A percentile compares a stretch with the other conserved stretches of the same genome.
Conservation (phyloP, 2,797 vertebrate genomes). For the Peromyscus aztecus region DNA sequence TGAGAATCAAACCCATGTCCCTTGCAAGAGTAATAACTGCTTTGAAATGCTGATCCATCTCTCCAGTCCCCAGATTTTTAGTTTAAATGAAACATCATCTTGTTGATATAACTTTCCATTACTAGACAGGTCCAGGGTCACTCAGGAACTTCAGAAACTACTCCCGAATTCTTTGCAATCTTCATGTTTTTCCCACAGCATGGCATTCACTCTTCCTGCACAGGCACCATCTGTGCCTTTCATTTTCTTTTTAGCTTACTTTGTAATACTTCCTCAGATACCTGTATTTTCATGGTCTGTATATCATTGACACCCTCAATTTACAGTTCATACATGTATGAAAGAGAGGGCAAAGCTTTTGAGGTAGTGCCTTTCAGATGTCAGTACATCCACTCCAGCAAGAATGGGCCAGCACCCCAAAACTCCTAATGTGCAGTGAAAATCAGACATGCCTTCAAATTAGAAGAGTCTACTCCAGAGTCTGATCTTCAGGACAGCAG, state of each 20-base stretch:
- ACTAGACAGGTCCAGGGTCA: not conserved
- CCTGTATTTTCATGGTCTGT: not conserved
- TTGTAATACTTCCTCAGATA: not conserved
- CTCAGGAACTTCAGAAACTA: slow-evolving; percentile 18
- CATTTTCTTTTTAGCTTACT: not conserved
- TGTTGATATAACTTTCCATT: not conserved
- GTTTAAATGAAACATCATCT: not conserved
- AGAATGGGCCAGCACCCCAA: not conserved
- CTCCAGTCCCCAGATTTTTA: not conserved
- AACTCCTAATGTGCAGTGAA: not conserved
- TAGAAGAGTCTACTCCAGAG: not conserved
- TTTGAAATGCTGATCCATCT: not conserved
- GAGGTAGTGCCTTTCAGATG: not conserved
- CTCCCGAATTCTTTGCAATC: not conserved
- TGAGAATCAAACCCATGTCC: not conserved
- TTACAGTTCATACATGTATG: not conserved
- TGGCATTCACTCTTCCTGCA: not conserved
- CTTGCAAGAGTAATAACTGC: not conserved
- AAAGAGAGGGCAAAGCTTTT: not conserved
- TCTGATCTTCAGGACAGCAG: not conserved
- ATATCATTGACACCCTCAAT: not conserved
- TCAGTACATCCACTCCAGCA: not conserved
- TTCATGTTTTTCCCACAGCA: not conserved
- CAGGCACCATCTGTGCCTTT: not conserved
- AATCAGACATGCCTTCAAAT: not conserved